Evolutionary conservation across 2,113 vertebrate species (phyloP), one percentile per base, ranked within the genome.

Genomic region (Pterophyllum scalare): DNA sequence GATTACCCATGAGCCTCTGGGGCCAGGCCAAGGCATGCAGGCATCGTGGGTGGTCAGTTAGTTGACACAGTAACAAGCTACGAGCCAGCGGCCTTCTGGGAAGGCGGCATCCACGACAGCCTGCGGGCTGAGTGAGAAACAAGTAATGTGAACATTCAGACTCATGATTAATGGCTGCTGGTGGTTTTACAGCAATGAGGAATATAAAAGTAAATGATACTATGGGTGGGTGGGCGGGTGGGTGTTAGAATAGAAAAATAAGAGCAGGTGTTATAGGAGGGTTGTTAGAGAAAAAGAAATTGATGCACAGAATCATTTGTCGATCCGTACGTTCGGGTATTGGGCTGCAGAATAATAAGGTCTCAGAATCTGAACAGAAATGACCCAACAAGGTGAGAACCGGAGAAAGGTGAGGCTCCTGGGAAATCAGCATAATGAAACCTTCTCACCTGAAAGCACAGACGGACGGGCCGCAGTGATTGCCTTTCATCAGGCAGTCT

Each of bases 361-460:
- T n/a, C 75, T 74, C 57, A 56, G 58, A 86, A 70, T 26, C 11
- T 6, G 77, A 81, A 22, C 83, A 80, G 81, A 79, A 84, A 89
- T 33, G 52, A 79, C 35, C 67, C 46, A 76, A 79, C 84, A 74
- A 77, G 28, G 33, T 67, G 17, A 2, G 33, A 7, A 12, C 20
- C 4, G 72, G 62, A 20, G 77, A 79, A 77, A 77, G 38, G 79
- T 26, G 64, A 70, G 76, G 56, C 88, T 84, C 81, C 67, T 24
- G 88, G 87, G 90, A 90, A 90, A 90, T 85, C 79, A 86, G 77
- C 65, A 59, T 83, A 84, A 89, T 86, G 58, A 80, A 91, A 87
- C 38, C 61, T 57, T 28, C 64, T 82, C 87, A 86, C 82, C 80
- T 86, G 81, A 60, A 87, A 85, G 75, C 77, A 77, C 67, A 54